Base-by-base conservation (phyloP, 2,888 invertebrate species). In the Parelbella ahira region DNA sequence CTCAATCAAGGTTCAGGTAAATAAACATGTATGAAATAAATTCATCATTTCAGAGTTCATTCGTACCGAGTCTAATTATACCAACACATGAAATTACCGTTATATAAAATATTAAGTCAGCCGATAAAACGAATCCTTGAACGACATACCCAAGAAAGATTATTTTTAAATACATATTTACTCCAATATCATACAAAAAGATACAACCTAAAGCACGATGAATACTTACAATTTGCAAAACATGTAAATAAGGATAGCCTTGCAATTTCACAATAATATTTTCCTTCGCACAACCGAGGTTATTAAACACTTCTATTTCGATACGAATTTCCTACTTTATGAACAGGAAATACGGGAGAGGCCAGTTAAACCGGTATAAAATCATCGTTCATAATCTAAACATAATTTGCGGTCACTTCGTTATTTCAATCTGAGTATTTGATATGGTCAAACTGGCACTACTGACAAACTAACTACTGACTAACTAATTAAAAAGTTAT, bases 271-370 rank as follows among this genome's bases (percentile, higher is more conserved):
- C 23, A 42, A 15, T 27, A 28, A 34, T 28, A 34, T 42, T 36
- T 42, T 42, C 42, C 9, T 36, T 23, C 9, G 27, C 34, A 23
- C 34, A 34, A 37, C 29, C 25, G 19, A 23, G 37, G 12, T 24
- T 37, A 43, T 24, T 34, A 25, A 24, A 43, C 24, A 34, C 12
- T 34, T 42, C 42, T 28, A 42, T 42, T 42, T 28, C 21, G 28
- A 41, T 20, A 41, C 9, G 12, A 34, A 13, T 41, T 41, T 34
- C 27, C 33, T 41, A 27, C 8, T 34, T 34, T 28, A 15, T 28
- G 18, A 10, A 18, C 21, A 34, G 28, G 34, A 42, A 34, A 34
- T 34, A 28, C 21, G 15, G 15, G 28, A 28, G 21, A 18, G 34
- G 15, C 27, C 21, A 41, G 21, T 33, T 41, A 15, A 27, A 7